These are phyloP conservation scores for Leptonema lineaticorne DNA, from an alignment of 1,140 invertebrate genomes.

Conservation along the genomic window DNA sequence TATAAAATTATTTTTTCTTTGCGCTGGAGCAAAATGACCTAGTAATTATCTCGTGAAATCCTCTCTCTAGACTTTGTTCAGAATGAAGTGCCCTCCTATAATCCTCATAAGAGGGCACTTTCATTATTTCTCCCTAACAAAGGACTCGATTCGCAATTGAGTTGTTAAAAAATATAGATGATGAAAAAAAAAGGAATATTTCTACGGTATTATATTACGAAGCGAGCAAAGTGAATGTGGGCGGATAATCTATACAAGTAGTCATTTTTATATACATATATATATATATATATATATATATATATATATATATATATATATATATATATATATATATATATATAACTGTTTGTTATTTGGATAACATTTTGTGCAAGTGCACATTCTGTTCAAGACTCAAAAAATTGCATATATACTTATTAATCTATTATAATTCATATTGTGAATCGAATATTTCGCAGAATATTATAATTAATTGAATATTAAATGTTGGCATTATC, in stretches of 20 bases:
- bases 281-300: no score
- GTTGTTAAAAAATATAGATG: no score
- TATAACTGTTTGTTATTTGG: slow-evolving; percentile 12
- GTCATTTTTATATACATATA: not conserved
- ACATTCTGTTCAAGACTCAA: not conserved
- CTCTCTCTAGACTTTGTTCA: slow-evolving; percentile 22
- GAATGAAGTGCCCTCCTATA: slow-evolving; percentile 1
- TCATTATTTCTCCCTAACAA: slow-evolving; percentile 19
- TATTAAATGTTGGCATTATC: no score
- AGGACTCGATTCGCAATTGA: not conserved
- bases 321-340: not conserved
- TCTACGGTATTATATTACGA: not conserved
- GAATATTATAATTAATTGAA: no score
- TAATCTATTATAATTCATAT: no score
- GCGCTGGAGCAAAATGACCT: not conserved
- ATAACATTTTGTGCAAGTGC: not conserved
- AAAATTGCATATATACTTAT: no score
- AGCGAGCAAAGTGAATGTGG: no score
- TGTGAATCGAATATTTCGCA: no score
- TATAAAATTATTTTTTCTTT: not conserved
- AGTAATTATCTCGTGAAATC: slow-evolving; percentile 15
- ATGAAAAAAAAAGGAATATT: slow-evolving; percentile 1
- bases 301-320: not conserved
- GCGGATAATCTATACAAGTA: not conserved
- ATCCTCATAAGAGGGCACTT: slow-evolving; percentile 16